Conservation (phyloP, 2,888 invertebrate species). For the Tenthredo mesomela region DNA sequence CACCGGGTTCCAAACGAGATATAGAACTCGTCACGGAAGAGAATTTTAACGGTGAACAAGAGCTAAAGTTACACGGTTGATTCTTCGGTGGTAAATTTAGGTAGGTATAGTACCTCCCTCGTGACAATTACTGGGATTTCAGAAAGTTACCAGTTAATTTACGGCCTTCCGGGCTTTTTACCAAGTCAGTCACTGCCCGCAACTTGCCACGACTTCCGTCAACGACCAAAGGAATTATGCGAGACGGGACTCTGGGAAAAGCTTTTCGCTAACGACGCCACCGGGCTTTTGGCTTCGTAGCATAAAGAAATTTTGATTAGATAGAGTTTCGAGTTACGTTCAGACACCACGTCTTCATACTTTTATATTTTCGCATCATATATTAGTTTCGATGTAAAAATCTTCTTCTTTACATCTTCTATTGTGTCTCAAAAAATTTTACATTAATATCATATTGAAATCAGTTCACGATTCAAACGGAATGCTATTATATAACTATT, state of each 20-base stretch:
- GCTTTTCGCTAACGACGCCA: constrained; percentile 18
- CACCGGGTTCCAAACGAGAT: neutral
- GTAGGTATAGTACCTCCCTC: neutral
- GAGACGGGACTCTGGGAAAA: neutral
- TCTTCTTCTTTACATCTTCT: neutral
- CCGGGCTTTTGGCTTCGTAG: neutral
- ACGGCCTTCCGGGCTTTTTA: constrained; percentile 46
- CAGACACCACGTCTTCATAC: neutral
- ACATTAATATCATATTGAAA: neutral
- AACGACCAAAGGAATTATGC: constrained; percentile 39
- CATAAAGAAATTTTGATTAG: neutral
- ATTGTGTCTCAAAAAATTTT: neutral
- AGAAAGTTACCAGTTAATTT: constrained; percentile 46
- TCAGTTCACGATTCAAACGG: neutral
- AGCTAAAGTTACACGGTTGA: constrained; percentile 13
- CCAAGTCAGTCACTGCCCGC: constrained; percentile 32
- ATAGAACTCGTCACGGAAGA: neutral
- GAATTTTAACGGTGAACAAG: constrained; percentile 16
- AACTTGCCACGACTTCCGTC: constrained; percentile 39
- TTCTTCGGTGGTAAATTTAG: neutral
- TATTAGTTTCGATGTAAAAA: neutral
- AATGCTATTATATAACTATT: neutral
- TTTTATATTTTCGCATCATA: neutral
- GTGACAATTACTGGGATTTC: constrained; percentile 45
- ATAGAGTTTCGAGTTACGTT: neutral